These are phyloP conservation scores for Anhinga anhinga DNA, from an alignment of 2,113 vertebrate species.

Conservation along the genomic window DNA sequence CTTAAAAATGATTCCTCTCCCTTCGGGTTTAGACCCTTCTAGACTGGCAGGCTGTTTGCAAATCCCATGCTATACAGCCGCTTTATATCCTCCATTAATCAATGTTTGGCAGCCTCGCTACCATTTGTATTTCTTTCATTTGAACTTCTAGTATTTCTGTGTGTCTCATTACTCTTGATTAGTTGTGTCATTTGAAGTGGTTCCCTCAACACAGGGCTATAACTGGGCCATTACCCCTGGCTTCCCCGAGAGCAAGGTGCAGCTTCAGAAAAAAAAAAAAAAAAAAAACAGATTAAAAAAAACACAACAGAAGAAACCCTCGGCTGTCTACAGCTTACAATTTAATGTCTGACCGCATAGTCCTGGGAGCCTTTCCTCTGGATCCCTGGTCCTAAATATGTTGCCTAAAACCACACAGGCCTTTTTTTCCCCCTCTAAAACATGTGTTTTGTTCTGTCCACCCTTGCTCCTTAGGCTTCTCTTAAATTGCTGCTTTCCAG, in stretches of 20 bases:
- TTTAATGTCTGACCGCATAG: constrained; percentile 44
- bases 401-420: constrained; percentile 41
- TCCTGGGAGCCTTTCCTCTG: constrained; percentile 7
- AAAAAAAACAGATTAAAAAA: not conserved
- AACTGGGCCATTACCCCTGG: not conserved
- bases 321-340: constrained; percentile 35
- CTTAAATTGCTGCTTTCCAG: not conserved
- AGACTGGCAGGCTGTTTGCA: not conserved
- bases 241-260: constrained; percentile 48
- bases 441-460: not conserved
- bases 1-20: not conserved
- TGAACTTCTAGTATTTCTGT: not conserved
- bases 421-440: not conserved
- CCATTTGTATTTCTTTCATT: not conserved
- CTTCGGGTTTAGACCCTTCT: not conserved
- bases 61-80: not conserved
- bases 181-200: not conserved
- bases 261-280: not conserved
- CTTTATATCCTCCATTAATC: not conserved
- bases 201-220: not conserved
- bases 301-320: not conserved
- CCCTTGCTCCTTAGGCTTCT: not conserved
- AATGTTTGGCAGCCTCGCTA: not conserved
- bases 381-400: constrained; percentile 29
- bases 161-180: not conserved